Conservation (phyloP, 2,113 vertebrate genomes). For the Empidonax traillii region DNA sequence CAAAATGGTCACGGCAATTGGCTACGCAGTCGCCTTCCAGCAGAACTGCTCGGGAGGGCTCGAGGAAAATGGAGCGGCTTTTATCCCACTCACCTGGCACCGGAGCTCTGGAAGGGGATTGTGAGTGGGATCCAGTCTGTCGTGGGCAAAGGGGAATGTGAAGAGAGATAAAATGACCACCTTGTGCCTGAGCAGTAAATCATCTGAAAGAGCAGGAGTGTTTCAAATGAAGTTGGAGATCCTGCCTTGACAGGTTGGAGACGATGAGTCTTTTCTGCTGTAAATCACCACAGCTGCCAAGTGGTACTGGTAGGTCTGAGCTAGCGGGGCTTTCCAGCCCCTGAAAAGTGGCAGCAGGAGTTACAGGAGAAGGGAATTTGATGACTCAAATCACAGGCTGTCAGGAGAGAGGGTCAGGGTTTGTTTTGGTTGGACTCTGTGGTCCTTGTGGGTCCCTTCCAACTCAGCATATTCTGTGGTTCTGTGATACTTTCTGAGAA, state of each 20-base stretch:
- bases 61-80: neutral
- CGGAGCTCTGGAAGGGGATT: neutral
- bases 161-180: neutral
- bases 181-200: constrained; percentile 32
- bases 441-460: neutral
- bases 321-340: constrained; percentile 3
- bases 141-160: neutral
- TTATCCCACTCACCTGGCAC: neutral
- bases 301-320: neutral
- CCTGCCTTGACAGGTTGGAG: neutral
- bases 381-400: neutral
- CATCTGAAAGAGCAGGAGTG: constrained; percentile 8
- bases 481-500: neutral
- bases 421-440: neutral
- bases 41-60: neutral
- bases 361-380: neutral
- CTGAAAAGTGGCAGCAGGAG: neutral
- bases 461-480: neutral
- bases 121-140: neutral
- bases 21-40: neutral
- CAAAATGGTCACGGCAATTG: constrained; percentile 4
- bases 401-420: neutral
- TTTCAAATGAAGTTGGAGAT: neutral
- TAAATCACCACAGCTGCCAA: constrained; percentile 42
- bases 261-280: neutral